Conservation (phyloP, 2,113 vertebrate genomes). For the Daphoenositta chrysoptera region DNA sequence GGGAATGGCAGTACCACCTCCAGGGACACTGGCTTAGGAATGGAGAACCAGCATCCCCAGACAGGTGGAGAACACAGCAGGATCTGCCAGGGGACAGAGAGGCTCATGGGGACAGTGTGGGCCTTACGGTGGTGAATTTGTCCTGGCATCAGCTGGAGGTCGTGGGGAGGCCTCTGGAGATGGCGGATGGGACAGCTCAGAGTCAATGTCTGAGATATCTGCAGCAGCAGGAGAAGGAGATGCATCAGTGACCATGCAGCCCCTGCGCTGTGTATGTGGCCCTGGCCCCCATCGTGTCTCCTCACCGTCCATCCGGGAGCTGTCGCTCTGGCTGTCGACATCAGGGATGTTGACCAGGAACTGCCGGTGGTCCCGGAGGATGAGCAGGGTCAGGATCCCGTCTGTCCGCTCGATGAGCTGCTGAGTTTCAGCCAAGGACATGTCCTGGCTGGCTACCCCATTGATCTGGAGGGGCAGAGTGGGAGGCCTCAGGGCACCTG, state of each 20-base stretch:
- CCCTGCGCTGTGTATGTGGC: neutral
- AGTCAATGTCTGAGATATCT: conserved; percentile 90
- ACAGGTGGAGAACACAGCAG: neutral
- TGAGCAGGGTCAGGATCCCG: conserved; percentile 84
- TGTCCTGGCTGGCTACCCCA: conserved; percentile 86
- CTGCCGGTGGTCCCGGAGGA: conserved; percentile 84
- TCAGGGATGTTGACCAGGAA: conserved; percentile 92
- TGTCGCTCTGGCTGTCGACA: conserved; percentile 81
- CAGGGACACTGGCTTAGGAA: neutral
- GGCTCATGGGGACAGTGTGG: neutral
- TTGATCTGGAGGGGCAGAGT: conserved; percentile 81
- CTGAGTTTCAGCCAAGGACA: conserved; percentile 91
- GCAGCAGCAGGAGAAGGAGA: neutral
- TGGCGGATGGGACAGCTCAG: conserved; percentile 56
- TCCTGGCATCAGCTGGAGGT: conserved; percentile 42
- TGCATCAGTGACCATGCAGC: fast-evolving
- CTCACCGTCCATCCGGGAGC: conserved; percentile 88
- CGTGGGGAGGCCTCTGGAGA: conserved; percentile 31
- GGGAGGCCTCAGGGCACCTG: neutral
- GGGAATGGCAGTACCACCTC: neutral
- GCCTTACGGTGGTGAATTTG: conserved; percentile 45
- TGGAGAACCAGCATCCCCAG: neutral
- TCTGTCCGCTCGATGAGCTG: conserved; percentile 87
- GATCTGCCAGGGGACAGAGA: too few relatives aligned
- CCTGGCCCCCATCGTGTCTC: fast-evolving